Conservation (phyloP, 1,140 invertebrate genomes). For the Conus ventricosus region DNA sequence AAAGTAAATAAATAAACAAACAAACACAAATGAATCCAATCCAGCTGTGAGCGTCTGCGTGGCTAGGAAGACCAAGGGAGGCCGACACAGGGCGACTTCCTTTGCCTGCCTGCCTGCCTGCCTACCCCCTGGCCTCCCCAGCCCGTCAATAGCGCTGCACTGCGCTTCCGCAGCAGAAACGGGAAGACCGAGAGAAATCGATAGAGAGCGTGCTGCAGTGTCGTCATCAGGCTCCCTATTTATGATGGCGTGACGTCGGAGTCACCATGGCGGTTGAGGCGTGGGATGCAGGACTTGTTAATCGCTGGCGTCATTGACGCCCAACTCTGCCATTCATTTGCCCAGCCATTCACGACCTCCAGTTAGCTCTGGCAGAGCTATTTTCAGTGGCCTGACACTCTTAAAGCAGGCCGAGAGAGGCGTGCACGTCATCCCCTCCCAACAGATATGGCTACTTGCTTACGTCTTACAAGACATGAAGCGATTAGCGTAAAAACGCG, state of each 20-base stretch:
- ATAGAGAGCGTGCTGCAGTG: not conserved
- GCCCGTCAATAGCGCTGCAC: too few relatives aligned
- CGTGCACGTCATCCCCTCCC: not conserved
- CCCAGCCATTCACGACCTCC: constrained; percentile 9
- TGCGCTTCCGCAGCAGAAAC: too few relatives aligned
- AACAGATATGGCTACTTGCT: not conserved
- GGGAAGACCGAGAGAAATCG: not conserved
- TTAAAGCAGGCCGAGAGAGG: not conserved
- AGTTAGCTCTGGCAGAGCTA: not conserved
- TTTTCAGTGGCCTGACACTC: constrained; percentile 1
- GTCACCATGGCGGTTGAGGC: constrained; percentile 20
- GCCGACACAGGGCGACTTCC: too few relatives aligned
- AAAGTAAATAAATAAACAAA: too few relatives aligned
- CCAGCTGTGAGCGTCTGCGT: too few relatives aligned
- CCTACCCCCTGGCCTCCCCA: too few relatives aligned
- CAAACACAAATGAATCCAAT: too few relatives aligned
- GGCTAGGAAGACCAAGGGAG: too few relatives aligned
- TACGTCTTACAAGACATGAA: not conserved
- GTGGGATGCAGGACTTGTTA: not conserved
- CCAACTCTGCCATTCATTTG: not conserved
- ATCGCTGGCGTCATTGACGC: constrained; percentile 14
- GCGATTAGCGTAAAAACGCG: not conserved
- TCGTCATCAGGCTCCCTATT: constrained; percentile 22
- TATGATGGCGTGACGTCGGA: constrained; percentile 11
- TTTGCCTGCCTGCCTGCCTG: too few relatives aligned